Evolutionary conservation across 2,888 invertebrate species (phyloP).

Genomic region (Aleiodes leptofemur): DNA sequence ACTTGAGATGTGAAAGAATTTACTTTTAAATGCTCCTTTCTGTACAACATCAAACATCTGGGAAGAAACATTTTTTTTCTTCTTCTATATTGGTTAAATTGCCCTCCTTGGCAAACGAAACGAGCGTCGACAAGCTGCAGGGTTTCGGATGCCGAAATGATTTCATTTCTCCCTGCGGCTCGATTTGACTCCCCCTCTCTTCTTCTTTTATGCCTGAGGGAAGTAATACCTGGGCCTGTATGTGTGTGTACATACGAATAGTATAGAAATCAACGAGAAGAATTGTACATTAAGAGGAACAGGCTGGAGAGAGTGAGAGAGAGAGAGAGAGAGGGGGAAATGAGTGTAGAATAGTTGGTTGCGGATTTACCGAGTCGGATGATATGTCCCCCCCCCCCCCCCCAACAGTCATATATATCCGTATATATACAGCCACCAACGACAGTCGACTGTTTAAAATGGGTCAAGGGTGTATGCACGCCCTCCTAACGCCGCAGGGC

Average conservation of each 20-base stretch:
- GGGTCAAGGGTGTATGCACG: constrained; percentile 43
- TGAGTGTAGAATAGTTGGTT: constrained; percentile 18
- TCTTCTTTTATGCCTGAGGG: not conserved
- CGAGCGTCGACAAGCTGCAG: constrained; percentile 47
- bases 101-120: constrained; percentile 39
- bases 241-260: constrained; percentile 28
- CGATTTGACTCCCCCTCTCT: constrained; percentile 40
- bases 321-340: constrained; percentile 12
- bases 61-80: not conserved
- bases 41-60: not conserved
- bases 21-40: no score
- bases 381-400: constrained; percentile 32
- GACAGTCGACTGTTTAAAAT: constrained; percentile 41
- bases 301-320: constrained; percentile 10
- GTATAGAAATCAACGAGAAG: constrained; percentile 10
- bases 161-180: constrained; percentile 51
- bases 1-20: no score
- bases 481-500: constrained; percentile 21
- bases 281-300: not conserved
- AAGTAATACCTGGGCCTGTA: constrained; percentile 10
- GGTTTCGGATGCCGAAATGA: constrained; percentile 46
- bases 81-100: constrained; percentile 25
- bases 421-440: constrained; percentile 26
- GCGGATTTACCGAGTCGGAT: constrained; percentile 37
- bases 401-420: not conserved